Evolutionary conservation across 2,888 invertebrate species (phyloP).

Genomic region (Oligia fasciuncula): DNA sequence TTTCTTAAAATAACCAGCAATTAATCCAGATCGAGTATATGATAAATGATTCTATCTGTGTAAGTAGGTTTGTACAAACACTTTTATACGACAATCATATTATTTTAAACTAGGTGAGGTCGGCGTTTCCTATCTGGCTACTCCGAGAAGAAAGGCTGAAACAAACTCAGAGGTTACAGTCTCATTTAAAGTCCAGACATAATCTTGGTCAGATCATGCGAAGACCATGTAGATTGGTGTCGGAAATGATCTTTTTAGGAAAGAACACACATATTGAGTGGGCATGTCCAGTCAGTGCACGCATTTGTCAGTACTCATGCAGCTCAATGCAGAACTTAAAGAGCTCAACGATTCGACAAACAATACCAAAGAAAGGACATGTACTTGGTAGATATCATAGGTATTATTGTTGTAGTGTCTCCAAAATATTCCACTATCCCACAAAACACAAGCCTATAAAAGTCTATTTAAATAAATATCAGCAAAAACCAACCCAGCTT

Average conservation of each 20-base stretch:
- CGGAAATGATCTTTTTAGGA: not conserved
- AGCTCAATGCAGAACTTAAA: not conserved
- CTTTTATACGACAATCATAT: no score
- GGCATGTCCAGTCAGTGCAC: not conserved
- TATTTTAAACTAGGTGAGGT: not conserved
- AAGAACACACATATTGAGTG: not conserved
- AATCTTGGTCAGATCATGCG: not conserved
- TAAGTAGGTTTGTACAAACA: no score
- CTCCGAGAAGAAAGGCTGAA: not conserved
- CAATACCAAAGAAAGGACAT: not conserved
- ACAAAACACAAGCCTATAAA: constrained; percentile 44
- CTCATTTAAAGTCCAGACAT: not conserved
- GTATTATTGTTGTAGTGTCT: not conserved
- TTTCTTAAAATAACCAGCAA: not conserved
- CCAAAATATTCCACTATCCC: not conserved
- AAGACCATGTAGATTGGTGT: no score
- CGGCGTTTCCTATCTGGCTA: not conserved
- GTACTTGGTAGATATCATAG: not conserved
- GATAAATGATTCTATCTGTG: no score
- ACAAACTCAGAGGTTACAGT: not conserved
- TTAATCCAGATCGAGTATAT: not conserved
- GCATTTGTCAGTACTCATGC: not conserved
- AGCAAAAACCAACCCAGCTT: constrained; percentile 41
- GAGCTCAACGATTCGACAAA: not conserved
- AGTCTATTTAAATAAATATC: constrained; percentile 57